Evolutionary conservation across 1,140 invertebrate genomes (phyloP).

Genomic region (Heliconius himera): DNA sequence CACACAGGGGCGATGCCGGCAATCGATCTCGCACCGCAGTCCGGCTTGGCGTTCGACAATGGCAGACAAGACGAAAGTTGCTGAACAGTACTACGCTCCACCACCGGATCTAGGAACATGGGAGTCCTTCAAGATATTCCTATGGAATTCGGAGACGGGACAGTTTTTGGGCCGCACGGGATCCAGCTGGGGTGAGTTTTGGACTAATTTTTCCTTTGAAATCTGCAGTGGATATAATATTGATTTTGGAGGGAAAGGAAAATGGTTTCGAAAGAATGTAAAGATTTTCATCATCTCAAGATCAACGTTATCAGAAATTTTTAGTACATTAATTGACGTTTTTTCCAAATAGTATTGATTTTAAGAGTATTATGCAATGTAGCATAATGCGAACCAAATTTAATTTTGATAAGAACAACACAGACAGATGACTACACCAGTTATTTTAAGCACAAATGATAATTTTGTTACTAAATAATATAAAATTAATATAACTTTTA

Average conservation of each 20-base stretch:
- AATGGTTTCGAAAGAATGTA: not conserved
- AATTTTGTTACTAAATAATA: not conserved
- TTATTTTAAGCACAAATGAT: not conserved
- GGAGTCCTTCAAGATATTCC: constrained; percentile 91
- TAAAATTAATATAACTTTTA: not conserved
- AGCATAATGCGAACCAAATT: not conserved
- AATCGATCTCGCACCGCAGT: constrained; percentile 77
- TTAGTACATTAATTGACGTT: no score
- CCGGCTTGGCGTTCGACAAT: constrained; percentile 80
- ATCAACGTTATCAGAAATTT: no score
- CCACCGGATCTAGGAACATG: constrained; percentile 91
- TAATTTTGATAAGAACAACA: not conserved
- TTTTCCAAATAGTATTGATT: not conserved
- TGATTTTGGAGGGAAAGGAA: constrained; percentile 15
- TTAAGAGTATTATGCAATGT: not conserved
- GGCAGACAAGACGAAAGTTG: constrained; percentile 88
- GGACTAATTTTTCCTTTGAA: constrained; percentile 2
- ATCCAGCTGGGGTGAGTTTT: constrained; percentile 93
- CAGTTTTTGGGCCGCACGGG: constrained; percentile 94
- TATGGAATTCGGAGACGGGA: constrained; percentile 94
- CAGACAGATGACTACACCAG: not conserved
- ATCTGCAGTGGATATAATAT: not conserved
- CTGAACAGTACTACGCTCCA: constrained; percentile 89
- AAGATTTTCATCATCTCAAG: no score
- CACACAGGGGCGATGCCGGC: constrained; percentile 59